Evolutionary conservation across 30 jellyfish, hydroid and myxozoan species (phyloP), one percentile per base, ranked within the genome.

Genomic region (Hydra vulgaris): DNA sequence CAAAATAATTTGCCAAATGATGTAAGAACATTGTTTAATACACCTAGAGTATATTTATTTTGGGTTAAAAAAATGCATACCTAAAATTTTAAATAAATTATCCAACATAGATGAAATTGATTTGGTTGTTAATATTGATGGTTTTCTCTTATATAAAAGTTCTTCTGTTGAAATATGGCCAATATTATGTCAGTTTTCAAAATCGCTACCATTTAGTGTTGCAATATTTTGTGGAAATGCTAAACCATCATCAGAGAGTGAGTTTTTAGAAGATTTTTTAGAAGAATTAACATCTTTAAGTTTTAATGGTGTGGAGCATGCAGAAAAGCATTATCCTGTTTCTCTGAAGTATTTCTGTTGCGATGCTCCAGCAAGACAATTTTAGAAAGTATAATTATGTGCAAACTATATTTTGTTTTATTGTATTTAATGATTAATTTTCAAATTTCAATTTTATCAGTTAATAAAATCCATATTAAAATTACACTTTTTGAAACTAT

Each of bases 91-190:
- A 40, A 40, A 3, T 40, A 40, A 73, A 73, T 12, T 25, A 73
- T 21, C 22, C 66, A 40, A 19, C 27, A 24, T 26, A 21, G 26
- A 25, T n/a, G 61, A 71, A 24, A 20, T 77, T 20, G 26, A 25
- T 15, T 77, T 77, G 52, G 24, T 20, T 18, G 53, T 77, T 54
- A 3, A 54, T 21, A 53, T 77, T 77, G 84, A 77, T 77, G 84
- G 84, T 77, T 20, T 77, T n/a, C 79, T 81, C 12, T 54, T 26
- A 53, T 77, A 17, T 0, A 77, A 77, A 81, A 40, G 77, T 78
- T 19, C 88, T 82, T 66, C 54, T 52, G 52, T 73, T 77, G 53
- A 84, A 78, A 21, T 84, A 25, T 77, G 89, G 88, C 94, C 94
- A 78, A 85, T 85, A 70, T 79, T 79, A 18, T 24, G 94, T 70